phyloP scores from a whole-genome alignment of 2,113 vertebrate species.

The Indri indri region DNA sequence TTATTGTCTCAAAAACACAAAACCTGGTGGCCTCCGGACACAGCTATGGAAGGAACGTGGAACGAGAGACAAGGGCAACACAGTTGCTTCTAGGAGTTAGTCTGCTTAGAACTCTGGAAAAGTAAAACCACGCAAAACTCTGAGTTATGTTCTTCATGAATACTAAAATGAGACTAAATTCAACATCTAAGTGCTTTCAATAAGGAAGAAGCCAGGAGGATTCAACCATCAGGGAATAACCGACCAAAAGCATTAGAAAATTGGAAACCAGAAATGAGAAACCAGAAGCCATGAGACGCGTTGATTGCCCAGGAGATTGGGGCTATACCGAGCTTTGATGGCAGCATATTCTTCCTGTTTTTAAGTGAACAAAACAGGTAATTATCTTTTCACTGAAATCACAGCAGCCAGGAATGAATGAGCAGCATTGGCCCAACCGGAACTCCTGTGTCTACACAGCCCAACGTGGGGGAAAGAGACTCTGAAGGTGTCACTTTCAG shows the following conservation, averaged over 20 bases:
- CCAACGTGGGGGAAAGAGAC: neutral
- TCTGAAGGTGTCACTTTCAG: too few relatives aligned
- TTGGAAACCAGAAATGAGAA: neutral
- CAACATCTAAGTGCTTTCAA: constrained; percentile 25
- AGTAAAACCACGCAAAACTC: constrained; percentile 33
- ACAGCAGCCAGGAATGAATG: neutral
- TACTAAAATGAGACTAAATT: constrained; percentile 40
- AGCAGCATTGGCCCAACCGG: fast-evolving
- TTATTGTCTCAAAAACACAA: constrained; percentile 34
- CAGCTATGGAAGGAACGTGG: neutral
- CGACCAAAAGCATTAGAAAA: neutral
- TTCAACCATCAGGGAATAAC: neutral
- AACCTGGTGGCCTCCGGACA: neutral
- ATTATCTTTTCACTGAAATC: constrained; percentile 27
- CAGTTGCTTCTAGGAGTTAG: neutral
- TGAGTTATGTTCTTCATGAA: constrained; percentile 15
- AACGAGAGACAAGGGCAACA: neutral
- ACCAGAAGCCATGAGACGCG: neutral
- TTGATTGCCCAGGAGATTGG: neutral
- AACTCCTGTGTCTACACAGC: neutral
- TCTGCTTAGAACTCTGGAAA: constrained; percentile 45
- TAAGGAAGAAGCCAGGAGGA: neutral
- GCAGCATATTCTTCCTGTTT: neutral
- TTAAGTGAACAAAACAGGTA: neutral
- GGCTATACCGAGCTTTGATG: fast-evolving